Evolutionary conservation across 2,888 invertebrate species (phyloP).

Genomic region (Cheilosia pagana): DNA sequence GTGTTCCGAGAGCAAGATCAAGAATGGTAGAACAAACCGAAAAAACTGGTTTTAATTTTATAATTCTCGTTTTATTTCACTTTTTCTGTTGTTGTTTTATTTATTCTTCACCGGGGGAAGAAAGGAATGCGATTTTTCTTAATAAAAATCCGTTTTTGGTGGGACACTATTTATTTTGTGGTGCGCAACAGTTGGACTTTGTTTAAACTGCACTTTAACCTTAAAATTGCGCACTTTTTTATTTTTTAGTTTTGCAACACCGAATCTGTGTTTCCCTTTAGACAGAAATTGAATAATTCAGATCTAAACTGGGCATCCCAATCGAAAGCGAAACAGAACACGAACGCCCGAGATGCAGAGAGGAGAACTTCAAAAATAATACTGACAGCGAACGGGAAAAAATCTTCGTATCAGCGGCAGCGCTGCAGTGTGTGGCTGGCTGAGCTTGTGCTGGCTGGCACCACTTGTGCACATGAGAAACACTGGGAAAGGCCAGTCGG

Average conservation of each 20-base stretch:
- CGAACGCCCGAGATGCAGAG: conserved; percentile 53
- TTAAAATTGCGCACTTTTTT: not conserved
- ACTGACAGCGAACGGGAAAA: conserved; percentile 65
- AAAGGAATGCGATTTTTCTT: not conserved
- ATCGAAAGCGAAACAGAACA: conserved; percentile 10
- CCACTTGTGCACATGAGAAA: conserved; percentile 63
- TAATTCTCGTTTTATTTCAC: conserved; percentile 56
- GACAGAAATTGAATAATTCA: conserved; percentile 27
- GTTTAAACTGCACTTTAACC: not conserved
- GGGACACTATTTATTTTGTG: too few species aligned
- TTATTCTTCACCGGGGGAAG: too few species aligned
- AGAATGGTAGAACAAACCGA: conserved; percentile 40
- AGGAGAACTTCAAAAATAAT: conserved; percentile 69
- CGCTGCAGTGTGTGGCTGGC: conserved; percentile 1
- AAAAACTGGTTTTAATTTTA: conserved; percentile 66
- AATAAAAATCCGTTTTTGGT: conserved; percentile 24
- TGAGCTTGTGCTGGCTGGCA: conserved; percentile 15
- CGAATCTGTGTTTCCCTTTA: not conserved
- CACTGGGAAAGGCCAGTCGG: conserved; percentile 55
- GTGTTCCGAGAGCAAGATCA: conserved; percentile 35
- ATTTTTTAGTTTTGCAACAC: not conserved
- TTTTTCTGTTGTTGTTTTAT: conserved; percentile 7
- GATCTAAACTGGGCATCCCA: conserved; percentile 13
- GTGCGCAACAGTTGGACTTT: not conserved
- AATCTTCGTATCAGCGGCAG: conserved; percentile 64